Base-by-base conservation (phyloP, 2,113 vertebrate genomes). In the Datnioides undecimradiatus region DNA sequence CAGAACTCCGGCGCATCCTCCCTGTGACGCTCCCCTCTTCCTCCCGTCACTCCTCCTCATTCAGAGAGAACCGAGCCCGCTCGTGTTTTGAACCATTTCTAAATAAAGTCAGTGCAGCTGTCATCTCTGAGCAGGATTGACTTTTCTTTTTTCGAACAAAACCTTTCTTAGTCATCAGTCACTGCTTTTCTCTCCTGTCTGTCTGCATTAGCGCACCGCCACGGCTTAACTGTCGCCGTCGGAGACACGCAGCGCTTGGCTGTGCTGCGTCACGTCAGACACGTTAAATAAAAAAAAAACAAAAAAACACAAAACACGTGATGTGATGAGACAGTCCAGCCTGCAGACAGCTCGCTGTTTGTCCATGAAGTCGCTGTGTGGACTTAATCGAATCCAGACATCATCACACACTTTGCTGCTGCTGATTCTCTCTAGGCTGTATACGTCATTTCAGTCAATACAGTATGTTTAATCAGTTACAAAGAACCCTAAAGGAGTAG, bases 61-160 rank as follows among this genome's bases (percentile, higher is more conserved):
- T 55, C 25, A 38, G 29, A 51, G 11, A 52, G 36, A 52, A 54
- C 65, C 54, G 57, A 81, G 49, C 51, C 49, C 40, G 36, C n/a
- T 62, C 55, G 75, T 66, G 51, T 76, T 62, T 59, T 31, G 48
- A 79, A 67, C 45, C 46, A 70, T 62, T 62, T 31, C 40, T 51
- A 66, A 82, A 79, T 67, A 65, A 73, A 84, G 65, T 72, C 70
- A 46, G 31, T 4, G 59, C 81, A 45, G 69, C 73, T 81, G 79
- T 84, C 81, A 62, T 66, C 33, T 66, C 14, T 77, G 58, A 80
- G 70, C 64, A 27, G 73, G 51, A 55, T 80, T 73, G 69, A 64
- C 67, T 76, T 58, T 60, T 66, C 34, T 13, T 48, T 27, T 55
- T 69, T 27, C 8, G 8, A 51, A 49, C 52, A 48, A 68, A 59